Conservation (phyloP, 2,888 invertebrate genomes). For the Epistrophella euchroma region DNA sequence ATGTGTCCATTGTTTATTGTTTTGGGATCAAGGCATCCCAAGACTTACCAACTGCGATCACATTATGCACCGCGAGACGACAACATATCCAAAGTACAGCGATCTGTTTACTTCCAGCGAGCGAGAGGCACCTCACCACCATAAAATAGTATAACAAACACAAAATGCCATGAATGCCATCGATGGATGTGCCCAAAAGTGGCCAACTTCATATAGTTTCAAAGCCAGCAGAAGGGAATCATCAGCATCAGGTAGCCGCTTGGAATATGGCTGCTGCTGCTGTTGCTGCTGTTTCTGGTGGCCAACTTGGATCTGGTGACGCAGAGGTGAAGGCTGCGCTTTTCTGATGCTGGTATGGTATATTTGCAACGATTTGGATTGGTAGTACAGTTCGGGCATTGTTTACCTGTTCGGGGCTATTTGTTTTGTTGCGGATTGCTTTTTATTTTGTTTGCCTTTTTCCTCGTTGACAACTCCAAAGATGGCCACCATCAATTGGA, state of each 20-base stretch:
- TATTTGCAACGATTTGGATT: constrained; percentile 57
- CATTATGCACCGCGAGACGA: constrained; percentile 72
- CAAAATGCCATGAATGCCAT: constrained; percentile 72
- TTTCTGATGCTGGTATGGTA: constrained; percentile 4
- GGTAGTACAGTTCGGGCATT: constrained; percentile 66
- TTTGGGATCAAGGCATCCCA: constrained; percentile 79
- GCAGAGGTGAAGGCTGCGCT: constrained; percentile 51
- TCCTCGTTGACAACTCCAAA: constrained; percentile 45
- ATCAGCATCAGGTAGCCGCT: constrained; percentile 60
- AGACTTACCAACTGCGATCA: constrained; percentile 61
- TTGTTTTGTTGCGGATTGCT: background rate
- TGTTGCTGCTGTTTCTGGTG: constrained; percentile 22
- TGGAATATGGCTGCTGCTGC: constrained; percentile 18
- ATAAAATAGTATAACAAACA: constrained; percentile 22
- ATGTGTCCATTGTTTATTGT: constrained; percentile 96
- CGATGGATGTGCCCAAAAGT: constrained; percentile 76
- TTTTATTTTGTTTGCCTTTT: constrained; percentile 16
- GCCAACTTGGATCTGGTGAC: constrained; percentile 37
- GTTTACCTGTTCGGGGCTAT: constrained; percentile 55
- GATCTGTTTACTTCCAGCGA: constrained; percentile 36
- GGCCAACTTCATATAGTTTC: constrained; percentile 59
- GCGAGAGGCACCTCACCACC: constrained; percentile 29
- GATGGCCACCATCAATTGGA: constrained; percentile 74
- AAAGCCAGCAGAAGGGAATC: constrained; percentile 64
- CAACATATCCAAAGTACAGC: constrained; percentile 57